Evolutionary conservation across 2,113 vertebrate species (phyloP), one percentile per base, ranked within the genome.

Genomic region (Limnothrissa miodon): DNA sequence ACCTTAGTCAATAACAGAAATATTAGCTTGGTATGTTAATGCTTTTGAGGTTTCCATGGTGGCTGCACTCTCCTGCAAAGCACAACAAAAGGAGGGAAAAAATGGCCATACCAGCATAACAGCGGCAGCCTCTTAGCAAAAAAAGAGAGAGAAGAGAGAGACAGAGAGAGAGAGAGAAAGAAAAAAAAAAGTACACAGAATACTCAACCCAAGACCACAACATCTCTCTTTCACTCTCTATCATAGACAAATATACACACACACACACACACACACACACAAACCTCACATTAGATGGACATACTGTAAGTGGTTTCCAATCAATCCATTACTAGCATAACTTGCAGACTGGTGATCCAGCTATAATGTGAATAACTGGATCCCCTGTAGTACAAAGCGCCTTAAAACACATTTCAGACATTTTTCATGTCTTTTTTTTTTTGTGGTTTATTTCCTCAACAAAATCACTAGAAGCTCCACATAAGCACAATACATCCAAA

Each of bases 1-100:
- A 88, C 87, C 87, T 88, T 85, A 81, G 84, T 85, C 87, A 83
- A 88, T 87, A 87, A 88, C 82, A 88, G 87, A 88, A 88, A 87
- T 88, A 88, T 88, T 88, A 88, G 84, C 87, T 79, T 82, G 87
- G 86, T 84, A 88, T 88, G 86, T 85, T 85, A 87, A 87, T 88
- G 86, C 83, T 88, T 87, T 42, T 85, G 84, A 88, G 87, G 87
- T 88, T 88, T 87, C 86, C 84, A 88, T 88, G 87, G 86, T 33
- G 84, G 87, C 87, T 56, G 79, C 80, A 53, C 83, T 88, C 39
- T 82, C 78, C 39, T 25, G 82, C 82, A 87, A 62, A 83, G 79
- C 82, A 62, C 84, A 88, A 85, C 87, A 85, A 85, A 81, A 87
- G 86, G 79, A 86, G 81, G 83, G 86, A 87, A 87, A 87, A 83